Base-by-base conservation (phyloP, 1,140 invertebrate genomes). In the Calliphora vicina region DNA sequence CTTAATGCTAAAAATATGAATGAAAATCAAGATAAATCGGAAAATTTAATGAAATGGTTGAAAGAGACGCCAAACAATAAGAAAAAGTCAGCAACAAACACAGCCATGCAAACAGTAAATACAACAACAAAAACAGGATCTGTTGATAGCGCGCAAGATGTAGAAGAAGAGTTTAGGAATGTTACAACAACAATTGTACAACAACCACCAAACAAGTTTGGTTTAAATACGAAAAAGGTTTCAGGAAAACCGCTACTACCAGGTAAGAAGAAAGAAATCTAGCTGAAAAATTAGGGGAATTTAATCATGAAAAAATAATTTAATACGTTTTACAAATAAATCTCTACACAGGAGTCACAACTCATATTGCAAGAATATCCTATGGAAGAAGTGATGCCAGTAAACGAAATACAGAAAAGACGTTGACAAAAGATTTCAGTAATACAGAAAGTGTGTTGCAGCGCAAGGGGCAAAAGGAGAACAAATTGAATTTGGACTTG, bases 301-400 rank as follows among this genome's bases (percentile, higher is more conserved):
- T n/a, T n/a, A n/a, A n/a, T n/a, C n/a, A n/a, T n/a, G n/a, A n/a
- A n/a, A 35, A 43, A 26, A 72, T 25, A 12, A 20, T 26, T n/a
- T n/a, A n/a, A n/a, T n/a, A n/a, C n/a, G n/a, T n/a, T n/a, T n/a
- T n/a, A 72, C 50, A 3, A 20, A 20, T n/a, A 43, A 71, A 26
- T 80, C 17, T 17, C 82, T 25, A 20, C 23, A 13, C n/a, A n/a
- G 8, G 20, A 43, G 35, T 81, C 9, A 80, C 23, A 83, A 83
- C 82, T n/a, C 76, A 83, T 81, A 50, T 73, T 27, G 82, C 82
- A 8, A 83, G 72, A 57, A 80, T 83, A 4, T 43, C 57, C 12
- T 83, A 83, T 71, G 35, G 43, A n/a, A 78, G 71, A 20, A 26
- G 3, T n/a, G 9, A 73, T 10, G 26, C 20, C 29, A n/a, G 17